phyloP scores from a whole-genome alignment of 2,113 vertebrate species.

The Marmota flaviventris region DNA sequence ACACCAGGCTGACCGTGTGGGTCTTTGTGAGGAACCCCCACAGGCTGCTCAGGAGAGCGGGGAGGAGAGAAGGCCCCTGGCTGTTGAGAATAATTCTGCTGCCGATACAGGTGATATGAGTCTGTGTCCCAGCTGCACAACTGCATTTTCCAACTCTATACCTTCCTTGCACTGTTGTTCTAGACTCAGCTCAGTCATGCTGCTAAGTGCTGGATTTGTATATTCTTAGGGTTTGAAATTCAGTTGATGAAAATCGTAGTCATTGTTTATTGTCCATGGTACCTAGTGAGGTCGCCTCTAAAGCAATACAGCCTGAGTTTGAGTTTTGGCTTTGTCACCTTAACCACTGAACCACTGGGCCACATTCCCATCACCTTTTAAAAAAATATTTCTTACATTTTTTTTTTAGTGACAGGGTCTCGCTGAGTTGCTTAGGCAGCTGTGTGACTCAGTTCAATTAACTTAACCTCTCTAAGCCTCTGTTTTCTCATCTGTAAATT shows the following conservation, averaged over 20 bases:
- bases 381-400: no score
- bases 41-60: neutral
- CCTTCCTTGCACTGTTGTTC: neutral
- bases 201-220: neutral
- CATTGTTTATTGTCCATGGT: neutral
- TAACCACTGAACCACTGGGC: no score
- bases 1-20: neutral
- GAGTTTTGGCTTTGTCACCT: neutral
- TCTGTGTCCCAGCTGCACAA: neutral
- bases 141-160: neutral
- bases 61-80: fast-evolving
- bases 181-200: neutral
- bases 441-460: neutral
- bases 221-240: neutral
- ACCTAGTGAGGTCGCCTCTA: neutral
- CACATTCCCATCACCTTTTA: no score
- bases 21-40: neutral
- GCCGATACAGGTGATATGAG: neutral
- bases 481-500: neutral
- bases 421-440: no score
- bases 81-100: neutral
- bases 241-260: neutral
- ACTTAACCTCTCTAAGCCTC: neutral
- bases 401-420: no score
- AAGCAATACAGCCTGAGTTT: neutral